phyloP scores from a whole-genome alignment of 2,797 vertebrate genomes.

The Premnoplex brunnescens region DNA sequence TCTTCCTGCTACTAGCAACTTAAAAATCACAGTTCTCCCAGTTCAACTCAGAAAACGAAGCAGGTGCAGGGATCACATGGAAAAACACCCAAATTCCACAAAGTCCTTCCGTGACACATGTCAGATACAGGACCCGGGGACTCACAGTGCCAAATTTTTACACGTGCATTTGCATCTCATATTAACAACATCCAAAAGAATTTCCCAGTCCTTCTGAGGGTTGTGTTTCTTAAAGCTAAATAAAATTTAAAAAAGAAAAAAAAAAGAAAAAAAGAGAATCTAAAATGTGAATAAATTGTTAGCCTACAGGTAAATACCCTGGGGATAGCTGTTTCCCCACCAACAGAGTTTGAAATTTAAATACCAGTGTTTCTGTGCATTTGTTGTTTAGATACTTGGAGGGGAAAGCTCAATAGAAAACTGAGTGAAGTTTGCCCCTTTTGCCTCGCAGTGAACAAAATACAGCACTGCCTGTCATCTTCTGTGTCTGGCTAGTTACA shows the following conservation, averaged over 20 bases:
- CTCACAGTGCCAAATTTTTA: background rate
- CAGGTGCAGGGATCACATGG: background rate
- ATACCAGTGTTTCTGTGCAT: background rate
- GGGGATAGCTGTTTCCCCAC: background rate
- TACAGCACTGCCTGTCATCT: background rate
- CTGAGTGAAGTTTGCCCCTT: background rate
- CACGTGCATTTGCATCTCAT: background rate
- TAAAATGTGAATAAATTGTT: background rate
- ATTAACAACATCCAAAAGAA: background rate
- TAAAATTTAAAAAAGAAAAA: background rate
- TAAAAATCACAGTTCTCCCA: background rate
- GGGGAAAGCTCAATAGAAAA: background rate
- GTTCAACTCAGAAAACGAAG: background rate
- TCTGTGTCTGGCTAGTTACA: background rate
- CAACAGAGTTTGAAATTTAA: background rate
- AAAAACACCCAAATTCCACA: background rate
- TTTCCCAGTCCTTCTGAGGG: background rate
- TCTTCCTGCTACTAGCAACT: background rate
- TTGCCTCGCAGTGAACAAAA: background rate
- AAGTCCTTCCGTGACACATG: background rate
- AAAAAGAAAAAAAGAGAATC: background rate
- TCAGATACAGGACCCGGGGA: background rate
- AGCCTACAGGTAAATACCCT: background rate
- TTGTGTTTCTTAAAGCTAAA: background rate
- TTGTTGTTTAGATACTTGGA: background rate